Conservation (phyloP, 2,888 invertebrate genomes). For the Melanotus villosus region DNA sequence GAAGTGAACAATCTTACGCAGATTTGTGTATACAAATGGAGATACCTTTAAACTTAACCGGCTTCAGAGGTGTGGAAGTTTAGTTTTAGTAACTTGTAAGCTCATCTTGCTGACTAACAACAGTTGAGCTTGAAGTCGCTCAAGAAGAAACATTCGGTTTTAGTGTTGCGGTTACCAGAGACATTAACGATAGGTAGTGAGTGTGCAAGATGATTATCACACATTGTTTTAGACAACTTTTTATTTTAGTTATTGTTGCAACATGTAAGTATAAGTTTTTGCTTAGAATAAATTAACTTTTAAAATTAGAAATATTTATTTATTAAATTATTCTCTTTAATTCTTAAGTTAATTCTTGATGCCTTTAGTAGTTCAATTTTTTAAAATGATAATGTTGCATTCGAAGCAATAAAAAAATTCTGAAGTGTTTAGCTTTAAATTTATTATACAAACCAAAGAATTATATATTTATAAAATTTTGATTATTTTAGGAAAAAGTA, state of each 20-base stretch:
- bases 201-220: constrained; percentile 1
- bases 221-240: not conserved
- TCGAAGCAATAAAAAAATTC: no score
- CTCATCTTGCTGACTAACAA: not conserved
- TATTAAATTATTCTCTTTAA: no score
- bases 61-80: constrained; percentile 5
- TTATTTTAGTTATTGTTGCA: not conserved
- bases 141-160: constrained; percentile 4
- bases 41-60: not conserved
- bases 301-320: no score
- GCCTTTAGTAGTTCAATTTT: no score
- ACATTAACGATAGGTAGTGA: not conserved
- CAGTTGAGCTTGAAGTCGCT: constrained; percentile 6
- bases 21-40: not conserved
- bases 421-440: no score
- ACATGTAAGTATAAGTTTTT: constrained; percentile 4
- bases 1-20: not conserved
- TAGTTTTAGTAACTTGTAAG: not conserved
- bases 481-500: no score
- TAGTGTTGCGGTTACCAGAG: not conserved
- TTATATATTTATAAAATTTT: no score
- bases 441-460: no score
- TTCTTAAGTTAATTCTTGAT: no score
- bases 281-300: no score
- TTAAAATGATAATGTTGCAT: no score